phyloP scores from a whole-genome alignment of 2,113 vertebrate species.

The Microtus richardsoni region DNA sequence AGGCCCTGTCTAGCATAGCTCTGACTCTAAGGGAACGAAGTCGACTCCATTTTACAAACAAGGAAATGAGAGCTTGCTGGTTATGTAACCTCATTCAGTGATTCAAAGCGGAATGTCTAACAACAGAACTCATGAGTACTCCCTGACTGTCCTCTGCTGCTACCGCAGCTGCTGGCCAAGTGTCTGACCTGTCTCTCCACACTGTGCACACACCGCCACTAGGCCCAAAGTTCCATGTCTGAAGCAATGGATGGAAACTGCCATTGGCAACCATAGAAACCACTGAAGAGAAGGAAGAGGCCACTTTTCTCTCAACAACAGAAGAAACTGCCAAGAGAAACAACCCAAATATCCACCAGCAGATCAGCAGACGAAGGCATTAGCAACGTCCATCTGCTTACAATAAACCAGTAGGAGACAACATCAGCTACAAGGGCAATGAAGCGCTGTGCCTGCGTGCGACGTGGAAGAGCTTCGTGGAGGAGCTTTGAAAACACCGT shows the following conservation, averaged over 20 bases:
- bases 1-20: not conserved
- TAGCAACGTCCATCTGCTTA: not conserved
- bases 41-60: not conserved
- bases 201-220: not conserved
- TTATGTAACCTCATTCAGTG: slow-evolving; percentile 1
- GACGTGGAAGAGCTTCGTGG: not conserved
- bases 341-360: not conserved
- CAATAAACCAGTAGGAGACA: not conserved
- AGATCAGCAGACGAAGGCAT: not conserved
- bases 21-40: not conserved
- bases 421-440: not conserved
- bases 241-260: not conserved
- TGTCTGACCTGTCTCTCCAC: not conserved
- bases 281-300: not conserved
- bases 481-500: not conserved
- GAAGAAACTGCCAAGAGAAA: not conserved
- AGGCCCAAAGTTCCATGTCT: not conserved
- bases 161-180: not conserved
- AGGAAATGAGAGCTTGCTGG: not conserved
- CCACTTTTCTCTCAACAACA: not conserved
- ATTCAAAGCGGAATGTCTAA: slow-evolving; percentile 15
- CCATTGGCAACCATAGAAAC: not conserved
- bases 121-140: not conserved
- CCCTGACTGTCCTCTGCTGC: not conserved
- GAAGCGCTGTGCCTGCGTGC: not conserved